Base-by-base conservation (phyloP, 37 sponge, comb jelly and placozoan genomes). In the Halichondria panicea region DNA sequence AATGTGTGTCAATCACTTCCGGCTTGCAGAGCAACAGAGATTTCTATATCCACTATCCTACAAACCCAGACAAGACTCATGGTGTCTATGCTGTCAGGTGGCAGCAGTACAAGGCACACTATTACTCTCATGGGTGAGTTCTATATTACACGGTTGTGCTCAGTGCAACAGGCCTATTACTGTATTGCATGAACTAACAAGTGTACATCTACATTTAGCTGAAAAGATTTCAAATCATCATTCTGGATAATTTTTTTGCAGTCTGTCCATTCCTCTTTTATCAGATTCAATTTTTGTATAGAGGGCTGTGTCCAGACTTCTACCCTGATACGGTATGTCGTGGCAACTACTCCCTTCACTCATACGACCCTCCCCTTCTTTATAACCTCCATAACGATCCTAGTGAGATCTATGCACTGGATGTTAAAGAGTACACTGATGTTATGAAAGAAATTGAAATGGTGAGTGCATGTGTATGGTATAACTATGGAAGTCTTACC, bases 101-200 rank as follows among this genome's bases (percentile, higher is more conserved):
- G 72, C 72, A 92, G 25, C 84, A 92, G 72, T 92, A 92, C 77
- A 92, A 92, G 50, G 92, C 92, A 43, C 92, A 92, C 62, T 92
- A 69, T 55, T 60, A 70, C 77, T 81, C 86, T 1, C 50, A 76
- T 27, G 85, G 91, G 89, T 81, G 11, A 75, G 78, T 55, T 8
- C 48, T 43, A 43, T 34, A 66, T 8, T 66, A 15, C 24, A n/a
- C n/a, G n/a, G n/a, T n/a, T n/a, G n/a, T n/a, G n/a, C n/a, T n/a
- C n/a, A n/a, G n/a, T n/a, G n/a, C n/a, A n/a, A n/a, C n/a, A n/a
- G n/a, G n/a, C n/a, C n/a, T n/a, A n/a, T n/a, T n/a, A n/a, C n/a
- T n/a, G n/a, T n/a, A n/a, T n/a, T n/a, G n/a, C n/a, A n/a, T n/a
- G n/a, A n/a, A n/a, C n/a, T n/a, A n/a, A n/a, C n/a, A n/a, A n/a